These are phyloP conservation scores for Spermophilus dauricus DNA, from an alignment of 2,113 vertebrate genomes.

Conservation along the genomic window DNA sequence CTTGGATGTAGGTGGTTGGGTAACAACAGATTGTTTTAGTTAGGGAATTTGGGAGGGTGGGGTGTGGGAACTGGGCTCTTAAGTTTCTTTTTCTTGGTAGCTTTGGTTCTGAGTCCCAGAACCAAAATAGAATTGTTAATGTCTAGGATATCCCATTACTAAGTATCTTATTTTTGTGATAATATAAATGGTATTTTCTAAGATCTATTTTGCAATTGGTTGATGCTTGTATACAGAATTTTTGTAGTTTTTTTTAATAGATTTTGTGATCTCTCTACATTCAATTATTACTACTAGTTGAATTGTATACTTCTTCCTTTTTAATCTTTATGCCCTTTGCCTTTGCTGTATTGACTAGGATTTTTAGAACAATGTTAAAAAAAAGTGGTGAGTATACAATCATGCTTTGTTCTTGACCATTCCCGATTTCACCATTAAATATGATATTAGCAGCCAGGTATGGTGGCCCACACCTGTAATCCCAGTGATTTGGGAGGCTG, in stretches of 20 bases:
- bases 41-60: too few relatives aligned
- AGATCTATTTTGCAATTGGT: not conserved
- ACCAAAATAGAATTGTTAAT: too few relatives aligned
- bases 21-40: too few relatives aligned
- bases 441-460: too few relatives aligned
- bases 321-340: not conserved
- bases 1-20: too few relatives aligned
- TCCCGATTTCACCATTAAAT: not conserved
- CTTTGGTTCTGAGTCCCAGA: too few relatives aligned
- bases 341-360: not conserved
- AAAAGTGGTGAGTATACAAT: not conserved
- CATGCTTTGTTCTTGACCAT: not conserved
- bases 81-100: too few relatives aligned
- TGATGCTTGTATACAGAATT: not conserved
- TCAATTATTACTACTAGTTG: not conserved
- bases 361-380: not conserved
- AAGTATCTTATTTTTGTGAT: not conserved
- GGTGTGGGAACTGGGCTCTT: too few relatives aligned
- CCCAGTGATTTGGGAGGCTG: too few relatives aligned
- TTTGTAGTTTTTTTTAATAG: not conserved
- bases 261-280: not conserved
- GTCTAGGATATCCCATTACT: not conserved
- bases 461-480: too few relatives aligned
- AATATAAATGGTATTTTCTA: slow-evolving; percentile 5
- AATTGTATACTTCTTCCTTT: not conserved